These are phyloP conservation scores for Alcedo quadribrachys DNA, from an alignment of 2,797 vertebrate genomes.

Conservation along the genomic window DNA sequence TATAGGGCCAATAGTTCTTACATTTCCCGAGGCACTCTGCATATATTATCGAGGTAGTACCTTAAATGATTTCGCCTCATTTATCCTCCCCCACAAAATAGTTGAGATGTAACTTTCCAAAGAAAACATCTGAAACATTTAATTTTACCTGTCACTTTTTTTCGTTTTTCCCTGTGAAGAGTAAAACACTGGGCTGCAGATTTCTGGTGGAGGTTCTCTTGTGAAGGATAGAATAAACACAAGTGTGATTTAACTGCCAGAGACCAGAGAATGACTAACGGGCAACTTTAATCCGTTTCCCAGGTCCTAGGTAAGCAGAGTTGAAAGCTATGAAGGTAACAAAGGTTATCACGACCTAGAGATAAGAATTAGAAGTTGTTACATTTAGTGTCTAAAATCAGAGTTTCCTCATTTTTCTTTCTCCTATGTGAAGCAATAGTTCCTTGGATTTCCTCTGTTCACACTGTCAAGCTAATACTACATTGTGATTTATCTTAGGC, in stretches of 20 bases:
- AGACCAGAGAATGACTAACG: constrained; percentile 46
- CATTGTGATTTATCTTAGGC: neutral
- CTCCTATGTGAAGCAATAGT: constrained; percentile 17
- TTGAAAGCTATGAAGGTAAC: constrained; percentile 41
- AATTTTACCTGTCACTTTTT: constrained; percentile 68
- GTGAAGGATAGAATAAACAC: constrained; percentile 65
- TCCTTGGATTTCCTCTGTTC: constrained; percentile 11
- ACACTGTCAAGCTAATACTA: constrained; percentile 4
- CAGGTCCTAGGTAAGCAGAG: constrained; percentile 36
- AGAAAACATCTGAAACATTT: constrained; percentile 69
- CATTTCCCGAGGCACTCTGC: constrained; percentile 64
- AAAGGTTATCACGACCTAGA: constrained; percentile 57
- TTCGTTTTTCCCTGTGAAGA: constrained; percentile 53
- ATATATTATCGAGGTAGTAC: constrained; percentile 60
- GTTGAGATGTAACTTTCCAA: constrained; percentile 65
- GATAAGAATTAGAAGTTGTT: constrained; percentile 62
- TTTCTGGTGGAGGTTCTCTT: constrained; percentile 61
- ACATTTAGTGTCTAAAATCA: constrained; percentile 56
- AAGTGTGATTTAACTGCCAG: constrained; percentile 57
- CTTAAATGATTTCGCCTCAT: constrained; percentile 66
- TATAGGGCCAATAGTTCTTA: constrained; percentile 43
- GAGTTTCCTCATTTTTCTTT: constrained; percentile 58
- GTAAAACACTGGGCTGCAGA: constrained; percentile 38
- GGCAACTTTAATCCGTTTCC: constrained; percentile 46
- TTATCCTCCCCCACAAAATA: constrained; percentile 69